Evolutionary conservation across 2,797 vertebrate species (phyloP), one percentile per base, ranked within the genome.

Genomic region (Threskiornis aethiopicus): DNA sequence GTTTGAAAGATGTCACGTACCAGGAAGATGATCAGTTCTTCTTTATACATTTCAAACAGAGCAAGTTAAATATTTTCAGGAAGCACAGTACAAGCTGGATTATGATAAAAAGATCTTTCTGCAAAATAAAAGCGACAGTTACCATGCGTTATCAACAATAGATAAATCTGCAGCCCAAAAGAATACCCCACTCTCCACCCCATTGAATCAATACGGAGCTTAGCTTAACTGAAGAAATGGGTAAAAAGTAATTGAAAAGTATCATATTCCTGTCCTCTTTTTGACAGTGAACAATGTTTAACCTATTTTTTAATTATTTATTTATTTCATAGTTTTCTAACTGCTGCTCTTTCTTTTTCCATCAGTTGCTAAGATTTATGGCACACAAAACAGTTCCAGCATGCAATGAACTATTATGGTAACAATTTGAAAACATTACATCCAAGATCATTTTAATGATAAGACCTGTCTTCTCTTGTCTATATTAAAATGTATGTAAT

Each of bases 401-500:
- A 95, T n/a, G 44, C 73, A 88, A 77, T 28, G 81, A 96, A 73
- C 67, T 67, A 58, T 67, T 80, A 85, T 39, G 54, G 86, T 59
- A 92, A 96, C 86, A 87, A 82, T 82, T 80, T 85, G 59, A 92
- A 97, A 94, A 95, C 25, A 37, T 90, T 80, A 83, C 79, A 89
- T 77, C 78, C 67, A 37, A 89, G 84, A 89, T 59, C 75, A 84
- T 87, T 77, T 69, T 94, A 87, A 90, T 66, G 46, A 66, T 89
- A 90, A 92, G 37, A 89, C 33, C 33, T 90, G 84, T 79, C 93
- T 85, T 89, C 71, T 66, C 84, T 77, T 89, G 44, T 91, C 67
- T 61, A 52, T 95, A 91, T 96, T 84, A 71, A 92, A 96, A 92
- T 57, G 39, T 42, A 83, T 73, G 44, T 79, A 91, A 94, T 31